These are phyloP conservation scores for Hydrotaea diabolus DNA, from an alignment of 2,888 invertebrate species.

Conservation along the genomic window DNA sequence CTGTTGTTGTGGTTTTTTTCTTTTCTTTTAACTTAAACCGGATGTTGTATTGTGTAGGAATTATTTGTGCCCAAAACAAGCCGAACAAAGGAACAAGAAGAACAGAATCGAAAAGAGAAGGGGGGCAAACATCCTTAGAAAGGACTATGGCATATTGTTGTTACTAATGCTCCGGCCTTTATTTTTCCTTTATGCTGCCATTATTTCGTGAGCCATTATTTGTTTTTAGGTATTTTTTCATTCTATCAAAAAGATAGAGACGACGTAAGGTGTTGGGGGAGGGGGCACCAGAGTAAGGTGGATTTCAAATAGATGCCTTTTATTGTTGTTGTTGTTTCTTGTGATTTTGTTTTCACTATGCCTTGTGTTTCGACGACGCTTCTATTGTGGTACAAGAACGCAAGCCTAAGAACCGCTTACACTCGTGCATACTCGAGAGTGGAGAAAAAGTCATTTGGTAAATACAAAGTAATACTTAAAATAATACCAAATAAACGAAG, in stretches of 20 bases:
- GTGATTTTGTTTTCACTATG: constrained; percentile 39
- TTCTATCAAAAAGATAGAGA: too few relatives aligned
- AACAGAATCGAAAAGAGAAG: too few relatives aligned
- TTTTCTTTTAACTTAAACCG: constrained; percentile 50
- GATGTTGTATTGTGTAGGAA: constrained; percentile 49
- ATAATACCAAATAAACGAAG: background rate
- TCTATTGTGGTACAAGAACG: too few relatives aligned
- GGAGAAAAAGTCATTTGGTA: constrained; percentile 61
- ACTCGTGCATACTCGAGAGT: background rate
- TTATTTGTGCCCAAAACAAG: constrained; percentile 33
- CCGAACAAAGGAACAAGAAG: too few relatives aligned
- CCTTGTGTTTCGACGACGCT: too few relatives aligned
- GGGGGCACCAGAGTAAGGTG: too few relatives aligned
- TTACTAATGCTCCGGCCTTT: constrained; percentile 35
- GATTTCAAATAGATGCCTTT: too few relatives aligned
- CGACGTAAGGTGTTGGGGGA: too few relatives aligned
- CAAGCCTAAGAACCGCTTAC: too few relatives aligned
- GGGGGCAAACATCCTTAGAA: background rate
- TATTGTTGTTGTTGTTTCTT: constrained; percentile 29
- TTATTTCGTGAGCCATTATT: too few relatives aligned
- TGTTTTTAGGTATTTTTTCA: too few relatives aligned
- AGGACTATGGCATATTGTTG: constrained; percentile 39
- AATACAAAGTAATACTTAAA: constrained; percentile 33
- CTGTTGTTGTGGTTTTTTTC: background rate
- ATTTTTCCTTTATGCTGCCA: background rate